Evolutionary conservation across 2,888 invertebrate genomes (phyloP).

Genomic region (Balanococcus diminutus): DNA sequence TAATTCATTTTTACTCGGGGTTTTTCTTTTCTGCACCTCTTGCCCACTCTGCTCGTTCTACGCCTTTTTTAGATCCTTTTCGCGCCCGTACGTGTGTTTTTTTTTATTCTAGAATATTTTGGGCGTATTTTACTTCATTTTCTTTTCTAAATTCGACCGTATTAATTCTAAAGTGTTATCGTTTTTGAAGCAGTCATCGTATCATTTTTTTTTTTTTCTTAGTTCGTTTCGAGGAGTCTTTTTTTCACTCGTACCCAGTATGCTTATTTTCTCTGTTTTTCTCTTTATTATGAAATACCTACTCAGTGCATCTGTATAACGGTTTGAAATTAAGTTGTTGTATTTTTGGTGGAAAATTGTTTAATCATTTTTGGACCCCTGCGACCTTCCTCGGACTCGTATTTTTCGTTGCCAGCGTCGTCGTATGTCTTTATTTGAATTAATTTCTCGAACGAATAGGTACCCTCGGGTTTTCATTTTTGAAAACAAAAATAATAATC

Average conservation of each 20-base stretch:
- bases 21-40: background rate
- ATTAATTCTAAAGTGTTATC: constrained; percentile 24
- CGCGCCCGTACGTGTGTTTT: background rate
- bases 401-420: background rate
- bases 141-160: background rate
- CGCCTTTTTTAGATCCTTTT: background rate
- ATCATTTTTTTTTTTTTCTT: background rate
- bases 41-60: background rate
- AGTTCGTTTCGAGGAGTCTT: background rate
- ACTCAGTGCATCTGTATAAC: background rate
- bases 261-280: background rate
- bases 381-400: background rate
- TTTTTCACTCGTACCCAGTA: background rate
- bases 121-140: background rate
- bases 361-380: background rate
- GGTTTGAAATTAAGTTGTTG: background rate
- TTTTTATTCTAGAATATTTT: background rate
- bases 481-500: background rate
- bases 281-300: background rate
- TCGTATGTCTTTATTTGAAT: background rate
- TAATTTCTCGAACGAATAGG: background rate
- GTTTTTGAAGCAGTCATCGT: background rate
- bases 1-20: background rate
- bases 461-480: background rate
- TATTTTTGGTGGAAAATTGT: background rate